Conservation (phyloP, 1,140 invertebrate species). For the Drosophila tsacasi region DNA sequence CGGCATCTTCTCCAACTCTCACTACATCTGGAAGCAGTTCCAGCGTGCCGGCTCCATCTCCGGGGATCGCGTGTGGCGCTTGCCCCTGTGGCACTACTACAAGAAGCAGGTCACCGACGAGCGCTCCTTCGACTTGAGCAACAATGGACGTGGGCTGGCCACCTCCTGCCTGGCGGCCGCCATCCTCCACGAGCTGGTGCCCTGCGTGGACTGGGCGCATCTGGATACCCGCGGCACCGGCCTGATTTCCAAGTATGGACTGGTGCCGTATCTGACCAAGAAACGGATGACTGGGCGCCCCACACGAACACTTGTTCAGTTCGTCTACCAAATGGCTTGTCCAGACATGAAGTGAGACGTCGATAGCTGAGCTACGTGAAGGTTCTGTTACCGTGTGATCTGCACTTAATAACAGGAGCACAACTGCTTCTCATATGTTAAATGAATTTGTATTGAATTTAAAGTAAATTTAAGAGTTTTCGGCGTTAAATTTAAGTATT, state of each 20-base stretch:
- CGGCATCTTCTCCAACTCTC: slow-evolving; percentile 91
- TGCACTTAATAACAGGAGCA: not conserved
- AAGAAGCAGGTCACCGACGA: slow-evolving; percentile 88
- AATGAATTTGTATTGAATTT: slow-evolving; percentile 22
- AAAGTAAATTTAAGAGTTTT: slow-evolving; percentile 16
- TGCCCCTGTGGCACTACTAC: slow-evolving; percentile 94
- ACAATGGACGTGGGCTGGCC: slow-evolving; percentile 86
- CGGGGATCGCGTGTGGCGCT: slow-evolving; percentile 95
- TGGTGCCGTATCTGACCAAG: slow-evolving; percentile 87
- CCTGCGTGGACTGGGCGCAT: slow-evolving; percentile 88
- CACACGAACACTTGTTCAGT: slow-evolving; percentile 63
- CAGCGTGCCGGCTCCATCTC: slow-evolving; percentile 89
- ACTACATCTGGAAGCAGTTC: slow-evolving; percentile 88
- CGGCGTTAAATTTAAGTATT: not conserved
- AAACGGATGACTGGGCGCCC: slow-evolving; percentile 87
- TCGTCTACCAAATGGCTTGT: slow-evolving; percentile 86
- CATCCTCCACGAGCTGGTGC: slow-evolving; percentile 87
- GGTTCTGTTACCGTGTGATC: slow-evolving; percentile 22
- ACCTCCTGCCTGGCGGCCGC: slow-evolving; percentile 89
- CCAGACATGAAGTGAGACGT: slow-evolving; percentile 69
- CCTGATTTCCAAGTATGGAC: slow-evolving; percentile 85
- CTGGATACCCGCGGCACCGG: slow-evolving; percentile 90
- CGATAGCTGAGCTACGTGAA: not conserved
- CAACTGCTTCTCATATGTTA: not conserved
- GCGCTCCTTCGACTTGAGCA: slow-evolving; percentile 87